Conservation (phyloP, 92 coral and sea anemone species). For the Siderastrea siderea region DNA sequence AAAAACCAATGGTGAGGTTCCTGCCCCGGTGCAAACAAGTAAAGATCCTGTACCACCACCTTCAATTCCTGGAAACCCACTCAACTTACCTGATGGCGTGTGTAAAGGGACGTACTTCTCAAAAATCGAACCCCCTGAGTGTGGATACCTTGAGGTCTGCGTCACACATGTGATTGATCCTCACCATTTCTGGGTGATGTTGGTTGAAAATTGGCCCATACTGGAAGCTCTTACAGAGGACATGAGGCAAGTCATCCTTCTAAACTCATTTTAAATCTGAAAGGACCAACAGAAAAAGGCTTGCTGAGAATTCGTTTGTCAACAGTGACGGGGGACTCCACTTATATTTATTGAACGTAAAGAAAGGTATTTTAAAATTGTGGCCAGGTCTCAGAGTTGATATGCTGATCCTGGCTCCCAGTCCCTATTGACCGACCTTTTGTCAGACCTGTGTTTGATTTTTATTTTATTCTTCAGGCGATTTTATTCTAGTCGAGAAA, state of each 20-base stretch:
- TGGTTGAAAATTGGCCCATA: constrained; percentile 78
- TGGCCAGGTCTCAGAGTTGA: no score
- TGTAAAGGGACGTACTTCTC: constrained; percentile 83
- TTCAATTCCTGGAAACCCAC: constrained; percentile 49
- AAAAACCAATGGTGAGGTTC: constrained; percentile 21
- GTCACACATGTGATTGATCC: constrained; percentile 90
- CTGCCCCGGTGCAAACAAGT: constrained; percentile 16
- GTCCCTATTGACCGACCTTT: no score
- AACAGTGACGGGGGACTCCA: no score
- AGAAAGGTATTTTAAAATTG: no score
- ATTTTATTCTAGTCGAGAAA: constrained; percentile 83
- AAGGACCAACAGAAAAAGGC: not conserved
- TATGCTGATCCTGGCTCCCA: no score
- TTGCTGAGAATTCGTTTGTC: no score
- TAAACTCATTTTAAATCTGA: not conserved
- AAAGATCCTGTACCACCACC: constrained; percentile 10
- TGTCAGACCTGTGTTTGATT: not conserved
- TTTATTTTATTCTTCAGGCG: constrained; percentile 30
- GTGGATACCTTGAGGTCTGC: constrained; percentile 81
- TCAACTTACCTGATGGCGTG: constrained; percentile 83
- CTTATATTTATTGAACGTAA: no score
- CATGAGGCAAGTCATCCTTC: constrained; percentile 56
- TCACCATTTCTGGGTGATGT: constrained; percentile 90
- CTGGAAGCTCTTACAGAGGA: constrained; percentile 83
- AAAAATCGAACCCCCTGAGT: constrained; percentile 73